Evolutionary conservation across 2,888 invertebrate genomes (phyloP).

Genomic region (Aleiodes testaceus): DNA sequence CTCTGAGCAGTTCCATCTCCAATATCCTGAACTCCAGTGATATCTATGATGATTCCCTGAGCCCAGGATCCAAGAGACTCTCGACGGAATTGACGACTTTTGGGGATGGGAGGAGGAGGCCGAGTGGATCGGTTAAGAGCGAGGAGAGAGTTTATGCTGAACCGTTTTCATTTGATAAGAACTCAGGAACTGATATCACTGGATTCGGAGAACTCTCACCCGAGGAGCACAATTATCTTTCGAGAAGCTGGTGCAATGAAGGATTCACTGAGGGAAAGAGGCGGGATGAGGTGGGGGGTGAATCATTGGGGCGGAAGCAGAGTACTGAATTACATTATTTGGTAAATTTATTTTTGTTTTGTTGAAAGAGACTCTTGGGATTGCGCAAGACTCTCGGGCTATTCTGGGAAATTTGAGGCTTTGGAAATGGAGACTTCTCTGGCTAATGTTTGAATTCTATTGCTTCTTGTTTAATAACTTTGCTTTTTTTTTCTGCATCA

Average conservation of each 20-base stretch:
- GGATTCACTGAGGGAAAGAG: constrained; percentile 10
- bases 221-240: constrained; percentile 50
- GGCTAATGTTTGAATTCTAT: neutral
- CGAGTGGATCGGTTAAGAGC: constrained; percentile 49
- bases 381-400: neutral
- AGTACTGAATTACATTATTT: constrained; percentile 72
- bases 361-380: constrained; percentile 2
- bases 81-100: constrained; percentile 52
- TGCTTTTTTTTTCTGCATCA: too few relatives aligned
- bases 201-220: constrained; percentile 47
- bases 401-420: neutral
- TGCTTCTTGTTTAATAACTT: too few relatives aligned
- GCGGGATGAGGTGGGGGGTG: neutral
- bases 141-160: constrained; percentile 80
- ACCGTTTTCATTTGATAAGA: constrained; percentile 71
- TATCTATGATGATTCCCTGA: constrained; percentile 45
- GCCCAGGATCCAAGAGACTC: constrained; percentile 48
- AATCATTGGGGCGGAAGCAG: constrained; percentile 46
- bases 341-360: constrained; percentile 64
- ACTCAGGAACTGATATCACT: constrained; percentile 54
- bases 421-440: neutral
- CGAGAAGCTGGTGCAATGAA: constrained; percentile 50
- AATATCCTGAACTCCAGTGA: constrained; percentile 45
- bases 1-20: constrained; percentile 39
- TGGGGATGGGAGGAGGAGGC: constrained; percentile 45